phyloP scores from a whole-genome alignment of 92 coral and sea anemone genomes.

The Parazoanthus atlanticus region DNA sequence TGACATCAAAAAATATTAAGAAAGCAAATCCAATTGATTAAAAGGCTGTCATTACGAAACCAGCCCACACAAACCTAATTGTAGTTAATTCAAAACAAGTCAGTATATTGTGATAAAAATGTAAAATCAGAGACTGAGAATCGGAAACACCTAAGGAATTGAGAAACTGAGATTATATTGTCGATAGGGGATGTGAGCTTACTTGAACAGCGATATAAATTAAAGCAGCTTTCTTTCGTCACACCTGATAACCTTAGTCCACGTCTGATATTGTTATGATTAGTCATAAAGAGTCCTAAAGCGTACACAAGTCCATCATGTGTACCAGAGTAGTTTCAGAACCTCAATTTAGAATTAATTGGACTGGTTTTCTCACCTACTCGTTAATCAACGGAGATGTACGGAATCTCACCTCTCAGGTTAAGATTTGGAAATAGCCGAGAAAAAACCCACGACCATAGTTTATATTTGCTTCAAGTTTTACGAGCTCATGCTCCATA shows the following conservation, averaged over 20 bases:
- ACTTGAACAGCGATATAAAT: not conserved
- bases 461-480: not conserved
- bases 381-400: slow-evolving; percentile 8
- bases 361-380: slow-evolving; percentile 14
- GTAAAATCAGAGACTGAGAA: not conserved
- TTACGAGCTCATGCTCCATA: not conserved
- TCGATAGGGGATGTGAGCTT: not conserved
- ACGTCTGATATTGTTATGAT: not conserved
- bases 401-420: not conserved
- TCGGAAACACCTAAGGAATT: not conserved
- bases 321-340: not conserved
- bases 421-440: not conserved
- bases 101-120: not conserved
- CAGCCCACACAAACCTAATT: not conserved
- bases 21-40: slow-evolving; percentile 28
- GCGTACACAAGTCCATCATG: not conserved
- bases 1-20: not conserved
- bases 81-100: not conserved
- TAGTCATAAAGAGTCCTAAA: not conserved
- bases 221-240: not conserved
- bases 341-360: not conserved
- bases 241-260: not conserved
- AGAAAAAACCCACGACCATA: not conserved
- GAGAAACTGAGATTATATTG: not conserved
- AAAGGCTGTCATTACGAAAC: not conserved